Conservation (phyloP, 2,797 vertebrate genomes). For the Schizopygopsis malacanthus region DNA sequence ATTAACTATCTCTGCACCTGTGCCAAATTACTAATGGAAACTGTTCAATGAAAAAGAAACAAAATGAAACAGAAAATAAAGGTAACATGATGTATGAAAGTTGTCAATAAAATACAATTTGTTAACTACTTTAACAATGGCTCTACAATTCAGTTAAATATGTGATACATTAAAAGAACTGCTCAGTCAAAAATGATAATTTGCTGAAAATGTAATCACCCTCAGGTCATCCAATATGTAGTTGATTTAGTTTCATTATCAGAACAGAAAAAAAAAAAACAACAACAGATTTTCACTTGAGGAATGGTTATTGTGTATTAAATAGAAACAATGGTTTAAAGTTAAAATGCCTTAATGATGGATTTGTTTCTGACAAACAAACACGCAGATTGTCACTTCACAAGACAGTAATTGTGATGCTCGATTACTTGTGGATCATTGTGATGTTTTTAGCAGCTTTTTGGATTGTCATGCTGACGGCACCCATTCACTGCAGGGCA, state of each 20-base stretch:
- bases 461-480: neutral
- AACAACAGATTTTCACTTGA: no score
- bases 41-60: slow-evolving; percentile 47
- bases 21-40: slow-evolving; percentile 53
- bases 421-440: neutral
- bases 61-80: slow-evolving; percentile 30
- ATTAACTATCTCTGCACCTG: slow-evolving; percentile 56
- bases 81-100: slow-evolving; percentile 23
- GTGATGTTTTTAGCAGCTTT: neutral
- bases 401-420: neutral
- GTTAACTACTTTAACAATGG: neutral
- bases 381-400: neutral
- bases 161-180: neutral
- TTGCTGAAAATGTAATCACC: no score
- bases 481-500: neutral
- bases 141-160: neutral
- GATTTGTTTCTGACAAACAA: neutral
- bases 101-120: neutral
- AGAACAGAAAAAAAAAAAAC: no score
- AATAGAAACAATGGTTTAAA: no score
- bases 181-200: neutral
- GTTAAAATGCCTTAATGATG: neutral
- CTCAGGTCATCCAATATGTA: no score
- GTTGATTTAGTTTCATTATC: no score
- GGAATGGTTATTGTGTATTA: no score